These are phyloP conservation scores for Hirundichthys speculiger DNA, from an alignment of 2,113 vertebrate genomes.

Conservation along the genomic window DNA sequence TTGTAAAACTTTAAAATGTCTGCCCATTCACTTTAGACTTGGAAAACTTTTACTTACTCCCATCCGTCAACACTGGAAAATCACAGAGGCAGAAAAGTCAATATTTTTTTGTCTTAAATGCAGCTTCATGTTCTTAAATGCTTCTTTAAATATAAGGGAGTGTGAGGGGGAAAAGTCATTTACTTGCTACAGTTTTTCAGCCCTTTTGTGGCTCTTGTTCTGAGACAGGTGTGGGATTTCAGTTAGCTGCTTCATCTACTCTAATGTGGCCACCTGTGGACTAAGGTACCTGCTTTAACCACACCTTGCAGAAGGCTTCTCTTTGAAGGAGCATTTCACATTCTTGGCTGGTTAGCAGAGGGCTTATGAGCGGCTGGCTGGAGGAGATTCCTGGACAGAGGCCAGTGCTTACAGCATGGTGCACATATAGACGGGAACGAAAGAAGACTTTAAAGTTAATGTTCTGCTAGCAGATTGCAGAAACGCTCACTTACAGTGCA, in stretches of 20 bases:
- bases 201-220: conserved; percentile 19
- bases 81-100: conserved; percentile 19
- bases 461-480: conserved; percentile 67
- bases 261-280: conserved; percentile 72
- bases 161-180: conserved; percentile 11
- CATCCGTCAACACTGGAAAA: conserved; percentile 33
- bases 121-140: not conserved
- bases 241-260: conserved; percentile 46
- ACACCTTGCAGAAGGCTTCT: conserved; percentile 59
- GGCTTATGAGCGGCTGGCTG: conserved; percentile 68
- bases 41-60: conserved; percentile 23
- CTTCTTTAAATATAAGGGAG: conserved; percentile 8
- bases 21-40: conserved; percentile 53
- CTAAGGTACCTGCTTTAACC: conserved; percentile 68
- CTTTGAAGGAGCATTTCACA: conserved; percentile 74
- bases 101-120: conserved; percentile 16
- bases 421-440: conserved; percentile 55
- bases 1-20: conserved; percentile 54
- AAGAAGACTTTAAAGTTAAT: conserved; percentile 76
- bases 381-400: conserved; percentile 70
- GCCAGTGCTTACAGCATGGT: conserved; percentile 69
- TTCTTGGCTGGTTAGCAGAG: conserved; percentile 72
- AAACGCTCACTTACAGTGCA: conserved; percentile 55
- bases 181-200: conserved; percentile 24
- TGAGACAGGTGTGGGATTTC: conserved; percentile 68